Base-by-base conservation (phyloP, 2,797 vertebrate species). In the Steatocranus sp. region DNA sequence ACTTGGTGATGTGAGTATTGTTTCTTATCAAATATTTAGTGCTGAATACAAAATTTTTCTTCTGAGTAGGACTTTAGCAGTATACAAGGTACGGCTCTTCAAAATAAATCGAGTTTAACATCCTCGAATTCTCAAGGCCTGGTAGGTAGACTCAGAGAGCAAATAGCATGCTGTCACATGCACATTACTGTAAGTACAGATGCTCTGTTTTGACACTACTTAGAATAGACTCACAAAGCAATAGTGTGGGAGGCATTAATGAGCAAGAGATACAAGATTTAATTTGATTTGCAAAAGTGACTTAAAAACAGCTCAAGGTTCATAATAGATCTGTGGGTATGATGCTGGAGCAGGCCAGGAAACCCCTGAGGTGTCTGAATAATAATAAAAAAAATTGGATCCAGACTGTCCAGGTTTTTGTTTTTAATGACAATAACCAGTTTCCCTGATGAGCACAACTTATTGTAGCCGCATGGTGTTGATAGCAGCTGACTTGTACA, bases 211-310 rank as follows among this genome's bases (percentile, higher is more conserved):
- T 94, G 93, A 95, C 91, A 91, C 79, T 61, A 91, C 81, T 80
- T 86, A 27, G 84, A 94, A 93, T 87, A 91, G 81, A 75, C 81
- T 82, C 86, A 76, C 84, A 87, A 91, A 94, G 92, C 92, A 91
- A 81, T 63, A 63, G 88, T 89, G 93, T 94, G 89, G 94, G 94
- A 87, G 92, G 93, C 88, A 91, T 92, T 93, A 94, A 95, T 93
- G 90, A 93, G 89, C 86, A 76, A 36, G 75, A 86, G 77, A 85
- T 78, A 83, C 77, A 79, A 85, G 81, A 89, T 89, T 92, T 87
- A 83, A 93, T 93, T 92, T 91, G 86, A 90, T 89, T 87, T 74
- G 27, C 54, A 87, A 86, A 91, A 91, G 93, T 85, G 90, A 79
- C 83, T 86, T 90, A 88, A 95, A 92, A 90, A 58, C 80, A 85